Percentiles rank a stretch among this genome's conserved stretches.
phyloP scores from a whole-genome alignment of 2,797 vertebrate genomes.

The Chlorospingus semifuscus region DNA sequence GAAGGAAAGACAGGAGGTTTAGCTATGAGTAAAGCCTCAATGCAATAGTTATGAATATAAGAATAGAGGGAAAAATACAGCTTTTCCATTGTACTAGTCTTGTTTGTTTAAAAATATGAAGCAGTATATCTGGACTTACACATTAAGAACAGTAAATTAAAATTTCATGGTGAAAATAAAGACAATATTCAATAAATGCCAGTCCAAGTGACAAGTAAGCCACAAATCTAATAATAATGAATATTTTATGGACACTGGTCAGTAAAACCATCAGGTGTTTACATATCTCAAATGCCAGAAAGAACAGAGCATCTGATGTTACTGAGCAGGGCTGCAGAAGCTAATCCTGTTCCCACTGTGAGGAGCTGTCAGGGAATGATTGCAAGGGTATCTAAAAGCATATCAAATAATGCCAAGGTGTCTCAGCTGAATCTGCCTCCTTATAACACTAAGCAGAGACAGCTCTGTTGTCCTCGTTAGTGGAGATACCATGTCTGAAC shows the following conservation, averaged over 20 bases:
- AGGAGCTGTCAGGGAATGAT: background rate
- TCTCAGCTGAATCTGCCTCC: background rate
- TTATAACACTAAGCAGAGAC: background rate
- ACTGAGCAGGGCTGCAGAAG: background rate
- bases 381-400: background rate
- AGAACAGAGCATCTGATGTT: background rate
- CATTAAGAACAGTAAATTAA: background rate
- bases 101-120: background rate
- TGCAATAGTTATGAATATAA: background rate
- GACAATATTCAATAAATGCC: background rate
- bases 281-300: background rate
- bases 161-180: background rate
- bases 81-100: background rate
- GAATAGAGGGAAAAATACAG: background rate
- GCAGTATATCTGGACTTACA: background rate
- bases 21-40: background rate
- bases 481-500: background rate
- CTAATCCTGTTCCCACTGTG: background rate
- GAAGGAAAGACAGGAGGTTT: background rate
- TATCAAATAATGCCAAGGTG: background rate
- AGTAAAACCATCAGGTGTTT: background rate
- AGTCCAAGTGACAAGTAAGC: background rate
- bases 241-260: background rate
- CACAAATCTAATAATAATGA: background rate
- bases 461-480: background rate